Evolutionary conservation across 2,888 invertebrate species (phyloP).

Genomic region (Tetheella fluctuosa): DNA sequence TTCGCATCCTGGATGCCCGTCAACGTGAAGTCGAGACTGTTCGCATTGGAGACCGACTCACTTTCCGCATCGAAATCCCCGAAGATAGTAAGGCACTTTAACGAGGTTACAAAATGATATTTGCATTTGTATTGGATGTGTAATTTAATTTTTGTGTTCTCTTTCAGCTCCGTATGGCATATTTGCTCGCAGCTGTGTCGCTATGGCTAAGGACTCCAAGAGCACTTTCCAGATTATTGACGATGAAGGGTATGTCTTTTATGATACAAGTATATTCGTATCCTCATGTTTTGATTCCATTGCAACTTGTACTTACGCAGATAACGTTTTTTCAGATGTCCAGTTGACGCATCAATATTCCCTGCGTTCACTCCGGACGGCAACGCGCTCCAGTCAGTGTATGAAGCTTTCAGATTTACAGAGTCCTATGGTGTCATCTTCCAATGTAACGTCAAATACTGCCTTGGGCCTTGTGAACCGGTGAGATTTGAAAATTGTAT

Average conservation of each 20-base stretch:
- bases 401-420: conserved; percentile 97
- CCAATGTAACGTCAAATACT: conserved; percentile 98
- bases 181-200: conserved; percentile 97
- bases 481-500: conserved; percentile 78
- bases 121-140: conserved; percentile 11
- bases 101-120: conserved; percentile 15
- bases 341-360: conserved; percentile 96
- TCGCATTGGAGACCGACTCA: conserved; percentile 96
- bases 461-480: conserved; percentile 96
- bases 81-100: conserved; percentile 91
- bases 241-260: conserved; percentile 89
- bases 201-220: conserved; percentile 98
- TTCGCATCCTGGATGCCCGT: conserved; percentile 94
- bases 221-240: conserved; percentile 98
- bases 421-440: conserved; percentile 98
- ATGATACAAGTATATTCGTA: background rate
- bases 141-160: conserved; percentile 19
- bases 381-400: conserved; percentile 94
- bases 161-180: conserved; percentile 95
- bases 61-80: conserved; percentile 97
- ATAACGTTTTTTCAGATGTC: conserved; percentile 85
- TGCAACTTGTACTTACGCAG: background rate
- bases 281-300: background rate
- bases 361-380: conserved; percentile 96
- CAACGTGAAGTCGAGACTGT: conserved; percentile 96